Evolutionary conservation across 2,797 vertebrate species (phyloP), one percentile per base, ranked within the genome.

Genomic region (Sebastes paucispinis): DNA sequence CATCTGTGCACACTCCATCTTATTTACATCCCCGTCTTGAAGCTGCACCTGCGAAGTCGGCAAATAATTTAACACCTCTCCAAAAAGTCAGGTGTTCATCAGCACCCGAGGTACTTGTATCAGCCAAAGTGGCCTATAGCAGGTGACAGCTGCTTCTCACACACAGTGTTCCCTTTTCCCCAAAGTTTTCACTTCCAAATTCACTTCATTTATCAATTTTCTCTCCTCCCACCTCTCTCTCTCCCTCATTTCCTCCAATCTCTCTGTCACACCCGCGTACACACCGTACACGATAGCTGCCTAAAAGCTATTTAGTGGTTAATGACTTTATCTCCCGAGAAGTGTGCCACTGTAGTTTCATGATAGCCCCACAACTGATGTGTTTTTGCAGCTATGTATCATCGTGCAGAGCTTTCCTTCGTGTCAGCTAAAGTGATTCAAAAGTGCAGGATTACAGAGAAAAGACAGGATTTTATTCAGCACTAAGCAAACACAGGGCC

Each of bases 221-320:
- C 58, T 58, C 32, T 54, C 34, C 8, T 58, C 6, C 25, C 11
- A 6, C 25, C 20, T 52, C 20, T 13, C 16, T 52, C 36, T 60
- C 34, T 75, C 22, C 27, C 24, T 84, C 54, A 77, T 81, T 86
- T 72, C 67, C 73, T 82, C 22, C 63, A 66, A 54, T 69, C 68
- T 73, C 70, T 58, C 59, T 58, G 68, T 79, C 75, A 89, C 77
- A 84, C 79, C 72, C n/a, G 29, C 63, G 29, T 14, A 72, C 39
- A 65, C 73, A 71, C 36, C 50, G 47, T 62, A 59, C 54, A 74
- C 22, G 58, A 58, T 68, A 50, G 59, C 77, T 69, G 70, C 57
- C 34, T 88, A 58, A 88, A 88, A 77, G 75, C 86, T 64, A 43
- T 79, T 80, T 70, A 47, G 66, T 75, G 64, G 55, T 84, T 84